phyloP scores from a whole-genome alignment of 2,113 vertebrate genomes.

The Beaufortia kweichowensis region DNA sequence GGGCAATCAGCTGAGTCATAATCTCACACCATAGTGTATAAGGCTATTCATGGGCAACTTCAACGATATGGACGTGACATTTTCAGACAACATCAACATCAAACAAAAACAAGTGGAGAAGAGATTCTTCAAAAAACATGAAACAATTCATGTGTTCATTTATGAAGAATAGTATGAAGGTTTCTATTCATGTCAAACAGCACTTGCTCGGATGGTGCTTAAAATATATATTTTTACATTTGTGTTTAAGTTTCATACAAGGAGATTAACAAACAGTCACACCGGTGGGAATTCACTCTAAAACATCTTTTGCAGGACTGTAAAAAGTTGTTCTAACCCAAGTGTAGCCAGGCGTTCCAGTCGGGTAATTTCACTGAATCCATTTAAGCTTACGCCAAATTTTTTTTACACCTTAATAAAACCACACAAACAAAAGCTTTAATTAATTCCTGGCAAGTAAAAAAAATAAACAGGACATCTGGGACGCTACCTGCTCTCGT shows the following conservation, averaged over 20 bases:
- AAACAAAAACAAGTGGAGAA: too few relatives aligned
- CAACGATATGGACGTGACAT: too few relatives aligned
- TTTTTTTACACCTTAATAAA: conserved; percentile 41
- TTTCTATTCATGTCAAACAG: too few relatives aligned
- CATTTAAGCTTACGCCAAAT: conserved; percentile 34
- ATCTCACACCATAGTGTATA: too few relatives aligned
- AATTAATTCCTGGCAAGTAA: conserved; percentile 47
- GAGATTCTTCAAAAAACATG: too few relatives aligned
- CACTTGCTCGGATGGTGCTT: too few relatives aligned
- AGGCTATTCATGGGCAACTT: too few relatives aligned
- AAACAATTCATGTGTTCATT: too few relatives aligned
- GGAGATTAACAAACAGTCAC: conserved; percentile 33
- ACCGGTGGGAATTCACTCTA: conserved; percentile 28
- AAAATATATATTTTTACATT: too few relatives aligned
- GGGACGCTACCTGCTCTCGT: conserved; percentile 32
- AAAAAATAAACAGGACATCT: conserved; percentile 29
- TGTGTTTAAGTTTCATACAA: not conserved
- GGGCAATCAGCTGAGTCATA: too few relatives aligned
- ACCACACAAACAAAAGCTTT: conserved; percentile 45
- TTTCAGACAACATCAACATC: too few relatives aligned
- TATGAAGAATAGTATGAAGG: too few relatives aligned
- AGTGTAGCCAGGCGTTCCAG: conserved; percentile 39
- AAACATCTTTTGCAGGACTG: conserved; percentile 8
- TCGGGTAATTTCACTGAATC: conserved; percentile 32
- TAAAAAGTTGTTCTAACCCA: conserved; percentile 9